Percentiles rank a stretch among this genome's conserved stretches.
Evolutionary conservation across 2,888 invertebrate species (phyloP).

Genomic region (Achlya flavicornis): DNA sequence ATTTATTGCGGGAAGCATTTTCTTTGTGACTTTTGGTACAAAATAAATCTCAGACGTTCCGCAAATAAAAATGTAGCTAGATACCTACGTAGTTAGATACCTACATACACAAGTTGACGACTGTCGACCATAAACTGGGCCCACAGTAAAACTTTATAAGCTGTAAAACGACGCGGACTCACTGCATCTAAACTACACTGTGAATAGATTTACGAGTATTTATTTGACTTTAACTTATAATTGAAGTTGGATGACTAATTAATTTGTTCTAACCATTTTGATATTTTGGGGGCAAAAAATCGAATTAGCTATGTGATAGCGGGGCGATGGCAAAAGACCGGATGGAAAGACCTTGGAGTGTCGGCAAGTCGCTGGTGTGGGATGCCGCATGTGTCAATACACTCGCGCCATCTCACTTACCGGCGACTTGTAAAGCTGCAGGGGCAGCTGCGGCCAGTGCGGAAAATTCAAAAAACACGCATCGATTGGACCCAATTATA

Average conservation of each 20-base stretch:
- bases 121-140: conserved; percentile 19
- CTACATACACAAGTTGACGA: neutral
- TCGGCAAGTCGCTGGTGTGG: too few relatives aligned
- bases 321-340: too few relatives aligned
- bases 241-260: neutral
- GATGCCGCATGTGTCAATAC: too few relatives aligned
- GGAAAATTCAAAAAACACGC: too few relatives aligned
- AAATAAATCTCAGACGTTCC: neutral
- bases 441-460: too few relatives aligned
- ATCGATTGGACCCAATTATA: too few relatives aligned
- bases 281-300: too few relatives aligned
- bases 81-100: neutral
- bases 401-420: too few relatives aligned
- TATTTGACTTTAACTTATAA: neutral
- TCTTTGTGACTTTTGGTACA: neutral
- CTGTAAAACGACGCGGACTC: conserved; percentile 42
- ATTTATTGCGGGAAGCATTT: neutral
- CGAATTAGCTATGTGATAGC: too few relatives aligned
- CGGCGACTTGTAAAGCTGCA: too few relatives aligned
- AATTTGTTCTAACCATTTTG: too few relatives aligned
- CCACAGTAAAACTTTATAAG: conserved; percentile 46
- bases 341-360: too few relatives aligned
- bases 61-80: neutral
- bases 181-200: conserved; percentile 44
- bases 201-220: conserved; percentile 21